Evolutionary conservation across 2,113 vertebrate species (phyloP).

Genomic region (Naja naja): DNA sequence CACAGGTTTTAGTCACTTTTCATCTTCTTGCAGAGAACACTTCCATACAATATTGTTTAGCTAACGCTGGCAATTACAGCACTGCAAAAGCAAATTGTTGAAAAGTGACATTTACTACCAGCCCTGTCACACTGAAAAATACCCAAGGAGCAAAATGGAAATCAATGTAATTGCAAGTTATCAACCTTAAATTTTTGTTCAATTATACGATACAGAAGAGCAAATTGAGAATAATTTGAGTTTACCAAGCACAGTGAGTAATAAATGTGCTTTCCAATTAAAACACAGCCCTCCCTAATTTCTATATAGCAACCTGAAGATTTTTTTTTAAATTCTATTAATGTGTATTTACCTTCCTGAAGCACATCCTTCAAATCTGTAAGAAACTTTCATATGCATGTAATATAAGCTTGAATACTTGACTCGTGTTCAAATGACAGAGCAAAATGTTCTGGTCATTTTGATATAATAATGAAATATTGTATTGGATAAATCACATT

Average conservation of each 20-base stretch:
- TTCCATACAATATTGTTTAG: background rate
- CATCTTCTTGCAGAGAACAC: conserved; percentile 25
- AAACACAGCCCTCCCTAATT: conserved; percentile 27
- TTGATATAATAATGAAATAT: background rate
- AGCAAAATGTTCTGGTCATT: background rate
- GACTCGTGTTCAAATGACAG: background rate
- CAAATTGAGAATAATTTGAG: conserved; percentile 53
- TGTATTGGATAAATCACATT: background rate
- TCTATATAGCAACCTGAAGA: conserved; percentile 29
- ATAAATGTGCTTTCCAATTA: conserved; percentile 19
- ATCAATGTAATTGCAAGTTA: conserved; percentile 64
- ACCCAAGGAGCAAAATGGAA: conserved; percentile 58
- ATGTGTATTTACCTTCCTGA: background rate
- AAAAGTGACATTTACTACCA: conserved; percentile 47
- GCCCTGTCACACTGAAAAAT: conserved; percentile 55
- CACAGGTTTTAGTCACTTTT: background rate
- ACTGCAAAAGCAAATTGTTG: conserved; percentile 28
- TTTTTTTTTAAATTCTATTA: background rate
- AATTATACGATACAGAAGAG: conserved; percentile 42
- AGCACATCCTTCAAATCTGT: background rate
- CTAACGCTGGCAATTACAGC: conserved; percentile 29
- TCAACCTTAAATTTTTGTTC: conserved; percentile 58
- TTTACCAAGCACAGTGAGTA: conserved; percentile 29
- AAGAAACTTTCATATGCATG: background rate
- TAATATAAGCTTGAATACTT: background rate